Evolutionary conservation across 1,140 invertebrate genomes (phyloP).

Genomic region (Neodiprion fabricii): DNA sequence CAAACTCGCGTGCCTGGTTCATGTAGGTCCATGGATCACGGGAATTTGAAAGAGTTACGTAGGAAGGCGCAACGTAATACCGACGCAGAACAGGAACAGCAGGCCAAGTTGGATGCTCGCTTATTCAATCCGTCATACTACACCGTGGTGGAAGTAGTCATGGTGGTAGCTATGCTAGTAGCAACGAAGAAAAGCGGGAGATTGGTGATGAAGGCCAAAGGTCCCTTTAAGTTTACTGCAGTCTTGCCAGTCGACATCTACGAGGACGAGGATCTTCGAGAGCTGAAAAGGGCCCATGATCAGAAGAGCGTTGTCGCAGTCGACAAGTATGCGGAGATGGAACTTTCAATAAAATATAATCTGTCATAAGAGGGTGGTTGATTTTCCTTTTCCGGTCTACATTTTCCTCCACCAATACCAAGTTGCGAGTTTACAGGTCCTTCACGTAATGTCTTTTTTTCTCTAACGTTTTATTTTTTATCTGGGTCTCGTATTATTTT

Average conservation of each 20-base stretch:
- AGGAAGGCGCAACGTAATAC: constrained; percentile 13
- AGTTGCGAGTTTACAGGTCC: too few species aligned
- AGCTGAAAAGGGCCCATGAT: constrained; percentile 4
- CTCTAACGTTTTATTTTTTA: too few species aligned
- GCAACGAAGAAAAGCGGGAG: constrained; percentile 32
- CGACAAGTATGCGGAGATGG: constrained; percentile 27
- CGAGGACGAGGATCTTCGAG: constrained; percentile 32
- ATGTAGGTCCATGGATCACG: too few species aligned
- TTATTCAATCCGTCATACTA: constrained; percentile 27
- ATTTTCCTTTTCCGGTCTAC: too few species aligned
- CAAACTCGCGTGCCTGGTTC: too few species aligned
- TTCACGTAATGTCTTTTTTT: too few species aligned
- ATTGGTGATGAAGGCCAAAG: constrained; percentile 31
- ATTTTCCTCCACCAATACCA: too few species aligned
- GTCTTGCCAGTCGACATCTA: constrained; percentile 22
- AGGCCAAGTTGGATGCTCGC: constrained; percentile 22
- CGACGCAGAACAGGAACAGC: constrained; percentile 23
- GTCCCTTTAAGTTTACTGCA: constrained; percentile 40
- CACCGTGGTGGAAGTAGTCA: constrained; percentile 27
- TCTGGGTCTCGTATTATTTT: too few species aligned
- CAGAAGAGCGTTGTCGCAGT: constrained; percentile 24
- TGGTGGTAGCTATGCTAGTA: constrained; percentile 23
- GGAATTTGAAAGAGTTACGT: not conserved
- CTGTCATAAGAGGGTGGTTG: too few species aligned
- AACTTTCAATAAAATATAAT: too few species aligned